phyloP scores from a whole-genome alignment of 2,888 invertebrate species.

The Gastrophysa polygoni region DNA sequence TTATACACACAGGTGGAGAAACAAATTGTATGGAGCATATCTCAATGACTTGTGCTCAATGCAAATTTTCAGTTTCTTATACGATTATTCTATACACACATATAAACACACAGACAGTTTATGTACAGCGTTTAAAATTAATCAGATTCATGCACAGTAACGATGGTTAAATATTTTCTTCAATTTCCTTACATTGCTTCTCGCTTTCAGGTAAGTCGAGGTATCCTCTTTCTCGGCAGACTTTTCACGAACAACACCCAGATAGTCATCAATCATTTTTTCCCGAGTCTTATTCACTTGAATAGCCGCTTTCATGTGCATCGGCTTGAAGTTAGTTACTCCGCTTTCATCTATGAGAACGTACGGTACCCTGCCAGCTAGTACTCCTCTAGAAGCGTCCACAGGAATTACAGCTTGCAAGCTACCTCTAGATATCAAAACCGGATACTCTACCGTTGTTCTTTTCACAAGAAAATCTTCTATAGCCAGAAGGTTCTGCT shows the following conservation, averaged over 20 bases:
- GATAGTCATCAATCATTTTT: constrained; percentile 49
- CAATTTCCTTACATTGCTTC: constrained; percentile 49
- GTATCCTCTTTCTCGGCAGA: constrained; percentile 38
- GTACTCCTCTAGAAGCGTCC: constrained; percentile 74
- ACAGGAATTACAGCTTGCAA: constrained; percentile 78
- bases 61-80: background rate
- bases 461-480: constrained; percentile 73
- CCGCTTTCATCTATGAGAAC: constrained; percentile 79
- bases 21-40: background rate
- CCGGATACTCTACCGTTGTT: constrained; percentile 64
- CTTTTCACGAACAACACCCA: constrained; percentile 44
- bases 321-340: constrained; percentile 75
- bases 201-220: constrained; percentile 43
- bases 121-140: constrained; percentile 22
- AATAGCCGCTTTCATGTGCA: constrained; percentile 74
- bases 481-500: constrained; percentile 76
- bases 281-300: constrained; percentile 48
- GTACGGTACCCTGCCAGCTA: constrained; percentile 77
- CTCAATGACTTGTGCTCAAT: background rate
- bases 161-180: constrained; percentile 45
- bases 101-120: constrained; percentile 15
- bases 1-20: background rate
- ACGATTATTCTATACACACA: constrained; percentile 6
- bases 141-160: constrained; percentile 45
- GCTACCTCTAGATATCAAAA: constrained; percentile 75